Base-by-base conservation (phyloP, 2,113 vertebrate genomes). In the Oreochromis tanganicae region DNA sequence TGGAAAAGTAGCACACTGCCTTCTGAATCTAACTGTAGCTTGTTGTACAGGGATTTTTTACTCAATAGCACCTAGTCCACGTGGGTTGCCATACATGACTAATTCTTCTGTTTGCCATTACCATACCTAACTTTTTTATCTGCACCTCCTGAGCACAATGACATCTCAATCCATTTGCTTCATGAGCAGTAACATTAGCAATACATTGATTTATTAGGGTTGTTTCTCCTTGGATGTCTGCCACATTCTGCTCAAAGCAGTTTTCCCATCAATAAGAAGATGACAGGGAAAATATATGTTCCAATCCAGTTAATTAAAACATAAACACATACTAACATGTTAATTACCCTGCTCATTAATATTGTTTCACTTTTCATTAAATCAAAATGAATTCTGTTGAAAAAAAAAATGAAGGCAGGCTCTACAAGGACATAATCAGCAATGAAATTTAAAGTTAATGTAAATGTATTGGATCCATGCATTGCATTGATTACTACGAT, bases 291-390 rank as follows among this genome's bases (percentile, higher is more conserved):
- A 85, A 85, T 88, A 73, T 85, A 9, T 85, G 83, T 85, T 88
- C 82, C 82, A 68, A 87, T 87, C 56, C 43, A 79, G 38, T 85
- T 88, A 85, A 90, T 90, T 73, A 90, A 85, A 91, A 82, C 63
- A 73, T 87, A 88, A 93, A 90, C 52, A 73, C 81, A 59, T 73
- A 80, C 75, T 88, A 85, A 83, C 63, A 85, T 73, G 56, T 88
- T 88, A 81, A 90, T 87, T 87, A 87, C 57, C 46, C 29, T 85
- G 78, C 80, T 36, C 52, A 52, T 85, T 46, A 16, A 88, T 85
- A 71, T 46, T 34, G 73, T 38, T 57, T 29, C 80, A 59, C 4
- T 38, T 88, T 85, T 61, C 34, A 83, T 87, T 87, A n/a, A 86
- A 54, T 82, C 71, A 80, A 85, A 71, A 38, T 14, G 38, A 80